Percentiles rank a stretch among this genome's conserved stretches.
Conservation (phyloP, 2,888 invertebrate genomes). For the Caenorhabditis auriculariae region DNA sequence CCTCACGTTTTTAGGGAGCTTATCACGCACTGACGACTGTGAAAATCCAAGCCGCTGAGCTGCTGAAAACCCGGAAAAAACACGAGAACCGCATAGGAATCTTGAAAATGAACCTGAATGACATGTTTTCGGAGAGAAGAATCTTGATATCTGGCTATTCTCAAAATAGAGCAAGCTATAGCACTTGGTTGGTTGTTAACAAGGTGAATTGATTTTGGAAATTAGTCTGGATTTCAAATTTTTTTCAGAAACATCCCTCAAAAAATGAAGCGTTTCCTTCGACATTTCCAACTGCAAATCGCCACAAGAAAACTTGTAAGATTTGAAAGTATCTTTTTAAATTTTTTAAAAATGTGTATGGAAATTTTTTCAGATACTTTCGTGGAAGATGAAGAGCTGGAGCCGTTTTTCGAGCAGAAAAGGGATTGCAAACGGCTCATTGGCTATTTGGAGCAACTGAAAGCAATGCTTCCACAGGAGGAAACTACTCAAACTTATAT, state of each 20-base stretch:
- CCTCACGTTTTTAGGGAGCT: conserved; percentile 6
- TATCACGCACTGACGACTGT: conserved; percentile 1
- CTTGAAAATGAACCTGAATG: conserved; percentile 10
- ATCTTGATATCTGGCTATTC: conserved; percentile 29
- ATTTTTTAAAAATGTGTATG: too few species aligned
- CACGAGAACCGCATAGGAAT: conserved; percentile 1
- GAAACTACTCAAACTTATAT: too few species aligned
- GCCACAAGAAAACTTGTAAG: conserved; percentile 2
- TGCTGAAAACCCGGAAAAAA: neutral
- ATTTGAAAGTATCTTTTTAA: too few species aligned
- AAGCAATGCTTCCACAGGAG: conserved; percentile 6
- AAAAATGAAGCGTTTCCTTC: conserved; percentile 5
- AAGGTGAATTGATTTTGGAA: conserved; percentile 4
- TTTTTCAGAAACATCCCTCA: conserved; percentile 2
- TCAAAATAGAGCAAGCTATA: conserved; percentile 32
- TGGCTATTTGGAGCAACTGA: conserved; percentile 37
- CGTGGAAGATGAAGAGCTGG: conserved; percentile 43
- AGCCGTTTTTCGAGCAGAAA: conserved; percentile 55
- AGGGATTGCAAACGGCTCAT: conserved; percentile 45
- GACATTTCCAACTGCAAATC: conserved; percentile 1
- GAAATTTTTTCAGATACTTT: conserved; percentile 24
- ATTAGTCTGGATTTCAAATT: too few species aligned
- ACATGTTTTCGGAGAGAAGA: conserved; percentile 11
- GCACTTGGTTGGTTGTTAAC: conserved; percentile 29
- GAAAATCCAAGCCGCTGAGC: conserved; percentile 3